phyloP scores from a whole-genome alignment of 2,113 vertebrate species.

The Eulemur rufifrons region DNA sequence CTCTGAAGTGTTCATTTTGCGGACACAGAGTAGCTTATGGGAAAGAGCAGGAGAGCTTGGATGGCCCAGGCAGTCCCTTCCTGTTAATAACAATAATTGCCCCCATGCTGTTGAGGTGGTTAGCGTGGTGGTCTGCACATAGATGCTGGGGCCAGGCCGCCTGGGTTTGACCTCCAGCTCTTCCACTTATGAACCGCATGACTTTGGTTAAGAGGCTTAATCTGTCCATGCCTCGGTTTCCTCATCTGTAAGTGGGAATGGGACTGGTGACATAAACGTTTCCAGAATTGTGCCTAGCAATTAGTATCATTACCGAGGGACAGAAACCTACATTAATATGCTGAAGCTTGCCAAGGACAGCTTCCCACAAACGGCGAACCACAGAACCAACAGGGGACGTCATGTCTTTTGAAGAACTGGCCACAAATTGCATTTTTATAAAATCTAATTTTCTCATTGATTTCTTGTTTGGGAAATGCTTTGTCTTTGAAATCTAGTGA shows the following conservation, averaged over 20 bases:
- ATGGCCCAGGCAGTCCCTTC: background rate
- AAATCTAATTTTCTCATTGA: conserved; percentile 1
- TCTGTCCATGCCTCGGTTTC: background rate
- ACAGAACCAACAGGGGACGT: background rate
- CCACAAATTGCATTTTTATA: conserved; percentile 33
- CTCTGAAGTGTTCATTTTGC: background rate
- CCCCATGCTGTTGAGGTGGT: background rate
- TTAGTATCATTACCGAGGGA: background rate
- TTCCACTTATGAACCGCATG: no score
- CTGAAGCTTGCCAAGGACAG: background rate
- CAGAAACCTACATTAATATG: background rate
- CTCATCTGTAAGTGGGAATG: background rate
- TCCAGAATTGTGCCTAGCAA: background rate
- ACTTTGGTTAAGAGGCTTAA: background rate
- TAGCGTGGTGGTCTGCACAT: background rate
- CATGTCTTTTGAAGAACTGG: background rate
- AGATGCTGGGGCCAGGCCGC: background rate
- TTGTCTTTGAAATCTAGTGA: background rate
- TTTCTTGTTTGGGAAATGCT: background rate
- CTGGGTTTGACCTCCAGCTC: background rate
- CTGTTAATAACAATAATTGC: background rate
- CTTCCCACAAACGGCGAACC: conserved; percentile 42
- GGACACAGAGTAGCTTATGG: background rate
- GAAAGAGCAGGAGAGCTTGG: background rate
- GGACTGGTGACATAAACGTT: background rate